phyloP scores from a whole-genome alignment of 2,888 invertebrate genomes.

The Caenorhabditis parvicauda region DNA sequence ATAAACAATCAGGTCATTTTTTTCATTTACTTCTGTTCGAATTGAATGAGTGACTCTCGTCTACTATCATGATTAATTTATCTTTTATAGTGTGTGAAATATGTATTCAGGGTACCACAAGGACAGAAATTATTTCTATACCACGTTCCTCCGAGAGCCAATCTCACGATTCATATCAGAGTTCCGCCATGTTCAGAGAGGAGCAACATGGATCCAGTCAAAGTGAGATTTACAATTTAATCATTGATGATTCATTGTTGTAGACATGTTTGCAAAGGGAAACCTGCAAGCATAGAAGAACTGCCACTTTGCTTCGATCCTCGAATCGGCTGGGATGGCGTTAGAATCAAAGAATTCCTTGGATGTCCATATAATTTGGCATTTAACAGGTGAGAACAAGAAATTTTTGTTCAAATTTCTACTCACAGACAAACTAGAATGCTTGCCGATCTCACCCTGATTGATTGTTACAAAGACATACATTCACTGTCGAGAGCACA shows the following conservation, averaged over 20 bases:
- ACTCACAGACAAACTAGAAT: slow-evolving; percentile 80
- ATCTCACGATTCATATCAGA: slow-evolving; percentile 90
- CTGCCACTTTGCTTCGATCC: slow-evolving; percentile 72
- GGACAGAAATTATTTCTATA: slow-evolving; percentile 80
- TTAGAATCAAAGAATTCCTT: slow-evolving; percentile 85
- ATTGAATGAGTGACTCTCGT: too few species aligned
- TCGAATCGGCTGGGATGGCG: slow-evolving; percentile 70
- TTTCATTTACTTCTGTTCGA: too few species aligned
- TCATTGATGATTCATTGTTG: slow-evolving; percentile 3
- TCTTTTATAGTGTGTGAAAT: slow-evolving; percentile 11
- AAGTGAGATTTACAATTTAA: slow-evolving; percentile 13
- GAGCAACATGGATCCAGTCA: slow-evolving; percentile 59
- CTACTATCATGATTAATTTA: background rate
- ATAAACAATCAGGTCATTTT: slow-evolving; percentile 74
- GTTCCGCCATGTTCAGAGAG: slow-evolving; percentile 88
- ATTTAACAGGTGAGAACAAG: too few species aligned
- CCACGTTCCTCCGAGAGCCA: slow-evolving; percentile 90
- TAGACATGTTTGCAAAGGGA: slow-evolving; percentile 65
- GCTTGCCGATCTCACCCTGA: slow-evolving; percentile 89
- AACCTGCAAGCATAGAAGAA: slow-evolving; percentile 75
- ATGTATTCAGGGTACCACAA: slow-evolving; percentile 63
- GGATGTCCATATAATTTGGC: slow-evolving; percentile 89
- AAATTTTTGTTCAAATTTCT: too few species aligned
- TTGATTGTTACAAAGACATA: slow-evolving; percentile 78
- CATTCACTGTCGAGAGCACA: slow-evolving; percentile 22